Evolutionary conservation across 2,888 invertebrate species (phyloP), one percentile per base, ranked within the genome.

Genomic region (Eumerus sabulonum): DNA sequence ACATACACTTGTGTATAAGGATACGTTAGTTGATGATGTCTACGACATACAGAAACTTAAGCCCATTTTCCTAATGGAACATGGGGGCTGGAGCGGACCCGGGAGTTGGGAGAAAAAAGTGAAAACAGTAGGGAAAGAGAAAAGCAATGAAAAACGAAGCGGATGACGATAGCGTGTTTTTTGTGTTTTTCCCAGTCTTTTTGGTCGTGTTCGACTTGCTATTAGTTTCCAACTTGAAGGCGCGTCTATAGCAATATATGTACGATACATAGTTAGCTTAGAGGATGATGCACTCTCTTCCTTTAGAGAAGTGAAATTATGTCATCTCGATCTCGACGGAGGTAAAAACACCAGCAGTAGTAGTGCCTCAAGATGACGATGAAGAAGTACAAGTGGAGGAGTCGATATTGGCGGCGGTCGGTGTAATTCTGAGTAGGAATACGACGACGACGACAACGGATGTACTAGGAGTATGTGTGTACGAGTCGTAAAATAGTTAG

Each of bases 221-320:
- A 13, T 38, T 17, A 50, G 50, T 42, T 40, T 47, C 9, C 7
- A 9, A 7, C 12, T 1, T 27, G 38, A n/a, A 18, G 3, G 27
- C 38, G 38, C 38, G 38, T 47, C 14, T 42, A 50, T 12, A 45
- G 42, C 40, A 5, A 14, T 14, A 44, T 27, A 27, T 27, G 7
- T 36, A 27, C 40, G 5, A 14, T 14, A 44, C 7, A 27, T 27
- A 27, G 27, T 27, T 27, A 7, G 27, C 27, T 27, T 5, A 38
- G 59, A 70, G 60, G 53, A 60, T 50, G 54, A 54, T 70, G 60
- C 54, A 54, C 47, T 60, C 47, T 60, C 19, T 2, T 45, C 19
- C 17, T 44, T 13, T 16, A 44, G 27, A 45, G 35, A 53, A 67
- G 50, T 56, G 36, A 71, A 71, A 71, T 71, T 71, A 71, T 71